Evolutionary conservation across 1,140 invertebrate species (phyloP).

Genomic region (Nilaparvata lugens): DNA sequence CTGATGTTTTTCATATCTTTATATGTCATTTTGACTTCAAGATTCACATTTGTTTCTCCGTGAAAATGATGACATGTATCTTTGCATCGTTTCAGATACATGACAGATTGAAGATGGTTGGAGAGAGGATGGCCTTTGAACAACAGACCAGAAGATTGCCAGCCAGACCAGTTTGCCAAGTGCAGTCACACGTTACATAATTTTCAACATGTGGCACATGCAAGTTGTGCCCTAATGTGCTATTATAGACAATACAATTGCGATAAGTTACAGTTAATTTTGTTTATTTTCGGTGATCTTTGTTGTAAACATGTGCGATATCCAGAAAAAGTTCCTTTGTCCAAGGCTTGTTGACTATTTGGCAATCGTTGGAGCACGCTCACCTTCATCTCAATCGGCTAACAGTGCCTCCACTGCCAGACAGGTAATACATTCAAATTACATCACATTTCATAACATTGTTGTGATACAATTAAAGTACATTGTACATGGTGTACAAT

Average conservation of each 20-base stretch:
- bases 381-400: conserved; percentile 48
- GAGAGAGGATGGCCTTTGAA: too few relatives aligned
- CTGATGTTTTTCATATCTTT: too few relatives aligned
- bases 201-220: not conserved
- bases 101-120: too few relatives aligned
- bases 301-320: conserved; percentile 35
- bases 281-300: not conserved
- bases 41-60: too few relatives aligned
- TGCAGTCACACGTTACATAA: conserved; percentile 1
- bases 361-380: conserved; percentile 85
- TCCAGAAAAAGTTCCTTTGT: conserved; percentile 71
- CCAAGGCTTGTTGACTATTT: conserved; percentile 89
- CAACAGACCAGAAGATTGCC: too few relatives aligned
- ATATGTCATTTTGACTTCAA: too few relatives aligned
- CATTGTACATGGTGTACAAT: too few relatives aligned
- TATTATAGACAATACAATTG: not conserved
- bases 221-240: not conserved
- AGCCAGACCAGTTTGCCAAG: too few relatives aligned
- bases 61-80: too few relatives aligned
- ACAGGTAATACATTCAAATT: conserved; percentile 44
- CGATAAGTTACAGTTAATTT: not conserved
- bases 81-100: too few relatives aligned
- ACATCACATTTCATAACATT: too few relatives aligned
- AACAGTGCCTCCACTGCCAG: conserved; percentile 52
- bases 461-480: too few relatives aligned